Conservation (phyloP, 2,797 vertebrate species). For the Artibeus lituratus region DNA sequence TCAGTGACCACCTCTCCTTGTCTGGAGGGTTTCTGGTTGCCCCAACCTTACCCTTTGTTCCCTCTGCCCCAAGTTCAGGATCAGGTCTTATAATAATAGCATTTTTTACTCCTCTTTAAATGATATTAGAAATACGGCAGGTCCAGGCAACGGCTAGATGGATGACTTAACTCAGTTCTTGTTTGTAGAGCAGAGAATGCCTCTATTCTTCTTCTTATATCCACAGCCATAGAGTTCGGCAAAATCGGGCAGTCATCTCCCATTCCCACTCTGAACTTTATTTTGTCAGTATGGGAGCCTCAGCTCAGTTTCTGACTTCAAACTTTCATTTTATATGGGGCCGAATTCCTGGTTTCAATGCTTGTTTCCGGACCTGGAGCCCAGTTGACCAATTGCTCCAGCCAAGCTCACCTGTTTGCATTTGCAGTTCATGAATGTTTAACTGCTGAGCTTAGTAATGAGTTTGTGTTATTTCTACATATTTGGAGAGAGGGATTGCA, state of each 20-base stretch:
- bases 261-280: neutral
- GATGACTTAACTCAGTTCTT: neutral
- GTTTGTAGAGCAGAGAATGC: neutral
- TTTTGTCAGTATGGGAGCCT: neutral
- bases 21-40: neutral
- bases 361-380: neutral
- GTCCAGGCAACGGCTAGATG: neutral
- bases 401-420: neutral
- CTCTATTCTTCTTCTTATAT: neutral
- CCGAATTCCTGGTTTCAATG: neutral
- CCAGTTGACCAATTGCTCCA: neutral
- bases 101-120: neutral
- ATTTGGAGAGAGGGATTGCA: neutral
- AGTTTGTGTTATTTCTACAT: neutral
- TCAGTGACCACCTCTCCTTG: neutral
- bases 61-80: neutral
- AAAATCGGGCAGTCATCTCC: neutral
- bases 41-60: neutral
- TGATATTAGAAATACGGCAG: neutral
- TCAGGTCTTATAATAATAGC: neutral
- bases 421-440: neutral
- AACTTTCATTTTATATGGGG: neutral
- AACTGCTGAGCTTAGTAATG: neutral
- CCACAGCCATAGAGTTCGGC: neutral
- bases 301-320: neutral